These are phyloP conservation scores for Pogonomyrmex californicus DNA, from an alignment of 1,140 invertebrate genomes.

Conservation along the genomic window DNA sequence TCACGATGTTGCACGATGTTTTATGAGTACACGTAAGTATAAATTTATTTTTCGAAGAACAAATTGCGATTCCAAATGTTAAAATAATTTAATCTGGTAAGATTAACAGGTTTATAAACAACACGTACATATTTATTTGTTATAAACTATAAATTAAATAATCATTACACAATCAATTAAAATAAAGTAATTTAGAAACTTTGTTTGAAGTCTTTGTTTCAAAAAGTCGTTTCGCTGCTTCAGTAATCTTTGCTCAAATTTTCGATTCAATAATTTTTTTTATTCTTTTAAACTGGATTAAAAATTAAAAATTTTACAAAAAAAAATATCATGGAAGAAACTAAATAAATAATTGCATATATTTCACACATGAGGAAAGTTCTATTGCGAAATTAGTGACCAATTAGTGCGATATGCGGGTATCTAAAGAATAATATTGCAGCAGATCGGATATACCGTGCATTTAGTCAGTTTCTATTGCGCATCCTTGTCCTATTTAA, in stretches of 20 bases:
- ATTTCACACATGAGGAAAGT: background rate
- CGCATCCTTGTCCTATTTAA: conserved; percentile 11
- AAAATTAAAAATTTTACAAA: conserved; percentile 24
- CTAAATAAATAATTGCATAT: background rate
- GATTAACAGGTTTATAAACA: background rate
- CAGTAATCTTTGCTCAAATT: background rate
- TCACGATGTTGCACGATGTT: background rate
- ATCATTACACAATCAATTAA: background rate
- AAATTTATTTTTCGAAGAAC: background rate
- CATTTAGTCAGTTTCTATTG: conserved; percentile 4
- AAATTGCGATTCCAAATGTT: background rate
- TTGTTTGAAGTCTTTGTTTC: background rate
- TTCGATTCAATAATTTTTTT: background rate
- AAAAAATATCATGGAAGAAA: background rate
- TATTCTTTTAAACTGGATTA: background rate
- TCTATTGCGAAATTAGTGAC: background rate
- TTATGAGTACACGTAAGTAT: background rate
- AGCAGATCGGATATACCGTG: background rate
- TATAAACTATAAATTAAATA: background rate
- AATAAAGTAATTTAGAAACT: background rate
- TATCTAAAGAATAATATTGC: conserved; percentile 6
- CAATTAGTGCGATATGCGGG: background rate
- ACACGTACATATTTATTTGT: background rate
- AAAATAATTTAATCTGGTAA: background rate
- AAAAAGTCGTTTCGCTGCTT: background rate